Evolutionary conservation across 2,113 vertebrate genomes (phyloP).

Genomic region (Pantherophis guttatus): DNA sequence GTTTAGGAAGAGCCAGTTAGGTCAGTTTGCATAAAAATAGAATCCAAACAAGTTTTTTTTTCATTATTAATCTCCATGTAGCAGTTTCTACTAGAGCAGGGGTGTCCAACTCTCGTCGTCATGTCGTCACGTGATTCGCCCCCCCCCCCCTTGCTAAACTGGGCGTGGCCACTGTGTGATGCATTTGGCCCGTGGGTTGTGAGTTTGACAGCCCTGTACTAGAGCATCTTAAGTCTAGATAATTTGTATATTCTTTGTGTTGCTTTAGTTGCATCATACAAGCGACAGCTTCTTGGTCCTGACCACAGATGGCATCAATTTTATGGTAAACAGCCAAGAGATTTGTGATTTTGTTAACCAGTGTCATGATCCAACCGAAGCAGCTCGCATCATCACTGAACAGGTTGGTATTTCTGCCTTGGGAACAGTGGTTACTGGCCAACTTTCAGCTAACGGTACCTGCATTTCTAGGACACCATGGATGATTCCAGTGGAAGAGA

Average conservation of each 20-base stretch:
- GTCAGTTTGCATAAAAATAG: background rate
- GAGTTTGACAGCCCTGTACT: background rate
- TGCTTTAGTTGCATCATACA: constrained; percentile 82
- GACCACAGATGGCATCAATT: constrained; percentile 96
- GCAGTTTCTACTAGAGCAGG: background rate
- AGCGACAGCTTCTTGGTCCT: constrained; percentile 91
- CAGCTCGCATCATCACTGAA: constrained; percentile 88
- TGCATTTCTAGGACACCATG: background rate
- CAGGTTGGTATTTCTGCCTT: constrained; percentile 74
- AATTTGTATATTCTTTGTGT: background rate
- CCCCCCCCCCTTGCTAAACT: too few species aligned
- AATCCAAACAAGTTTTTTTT: background rate
- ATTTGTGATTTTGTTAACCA: constrained; percentile 93
- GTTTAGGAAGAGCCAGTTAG: background rate
- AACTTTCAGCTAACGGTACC: background rate
- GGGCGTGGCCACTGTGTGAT: background rate
- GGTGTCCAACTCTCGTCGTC: background rate
- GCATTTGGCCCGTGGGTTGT: accelerated
- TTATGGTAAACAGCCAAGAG: constrained; percentile 98
- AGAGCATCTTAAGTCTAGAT: background rate
- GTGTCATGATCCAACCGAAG: constrained; percentile 90
- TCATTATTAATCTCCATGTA: background rate
- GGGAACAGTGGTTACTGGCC: background rate
- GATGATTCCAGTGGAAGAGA: background rate
- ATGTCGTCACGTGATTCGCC: too few species aligned